Evolutionary conservation across 1,140 invertebrate genomes (phyloP), one percentile per base, ranked within the genome.

Genomic region (Phocides pigmalion): DNA sequence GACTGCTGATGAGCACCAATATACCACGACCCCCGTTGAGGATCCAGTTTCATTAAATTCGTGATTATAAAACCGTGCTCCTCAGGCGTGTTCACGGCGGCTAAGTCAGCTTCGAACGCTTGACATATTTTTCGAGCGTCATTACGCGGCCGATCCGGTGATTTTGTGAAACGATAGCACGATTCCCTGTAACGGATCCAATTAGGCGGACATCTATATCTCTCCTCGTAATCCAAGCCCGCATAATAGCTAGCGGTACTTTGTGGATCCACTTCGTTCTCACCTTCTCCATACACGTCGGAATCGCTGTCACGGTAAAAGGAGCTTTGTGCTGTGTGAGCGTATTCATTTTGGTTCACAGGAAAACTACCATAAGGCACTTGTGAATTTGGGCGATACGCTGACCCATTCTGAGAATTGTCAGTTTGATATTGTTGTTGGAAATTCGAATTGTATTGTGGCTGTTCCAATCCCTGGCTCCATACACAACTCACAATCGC

Each of bases 91-190:
- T 96, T 96, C 5, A 98, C 93, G 65, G 95, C 95, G 0, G 96
- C 91, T 28, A 99, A 83, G 80, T 98, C 96, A 12, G 96, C 94
- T 73, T 96, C 95, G 83, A 95, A 97, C 0, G 94, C 94, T 85
- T 95, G 94, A 86, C 97, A 98, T 64, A 96, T 95, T 77, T 93
- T 94, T 68, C 94, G 93, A 2, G 97, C 97, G 74, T 97, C 96
- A 62, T 95, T 94, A 75, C 96, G 93, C 17, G 94, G 93, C 59
- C 95, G 94, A 47, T 95, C 90, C 0, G 97, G 97, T 17, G 96
- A 97, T 73, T 97, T 96, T 1, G 97, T 96, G 79, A 98, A 98
- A 42, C 96, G 93, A 84, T 97, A 98, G 89, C 97, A 98, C 0
- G 95, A 95, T 46, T 95, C 93, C 66, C 95, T 93, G 79, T 94